Conservation (phyloP, 2,888 invertebrate species). For the Gymnoscelis rufifasciata region DNA sequence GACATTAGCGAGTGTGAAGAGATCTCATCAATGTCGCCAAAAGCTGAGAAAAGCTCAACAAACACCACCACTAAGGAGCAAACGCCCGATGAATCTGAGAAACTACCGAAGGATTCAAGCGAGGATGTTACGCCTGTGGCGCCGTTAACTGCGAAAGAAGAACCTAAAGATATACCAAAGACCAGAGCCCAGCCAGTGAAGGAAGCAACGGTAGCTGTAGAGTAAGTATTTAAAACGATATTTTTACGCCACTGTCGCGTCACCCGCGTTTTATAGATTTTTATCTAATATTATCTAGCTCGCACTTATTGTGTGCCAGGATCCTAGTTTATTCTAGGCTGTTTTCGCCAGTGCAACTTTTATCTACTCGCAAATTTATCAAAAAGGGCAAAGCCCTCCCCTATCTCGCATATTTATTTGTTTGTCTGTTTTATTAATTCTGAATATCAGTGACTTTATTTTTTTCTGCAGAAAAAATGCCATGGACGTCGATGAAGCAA, state of each 20-base stretch:
- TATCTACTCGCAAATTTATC: too few species aligned
- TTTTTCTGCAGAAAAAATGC: conserved; percentile 39
- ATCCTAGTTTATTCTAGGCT: too few species aligned
- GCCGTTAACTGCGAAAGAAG: conserved; percentile 37
- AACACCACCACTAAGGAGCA: not conserved
- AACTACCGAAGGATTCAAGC: not conserved
- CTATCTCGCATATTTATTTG: too few species aligned
- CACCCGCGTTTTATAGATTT: too few species aligned
- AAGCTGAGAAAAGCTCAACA: not conserved
- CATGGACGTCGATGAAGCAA: conserved; percentile 35
- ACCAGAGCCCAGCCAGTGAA: conserved; percentile 26
- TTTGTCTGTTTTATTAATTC: too few species aligned
- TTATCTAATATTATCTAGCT: too few species aligned
- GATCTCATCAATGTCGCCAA: conserved; percentile 15
- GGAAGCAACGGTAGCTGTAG: conserved; percentile 18
- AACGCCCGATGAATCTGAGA: not conserved
- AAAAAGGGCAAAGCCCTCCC: too few species aligned
- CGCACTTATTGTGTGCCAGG: too few species aligned
- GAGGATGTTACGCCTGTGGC: conserved; percentile 28
- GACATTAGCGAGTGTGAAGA: conserved; percentile 57
- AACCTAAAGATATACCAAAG: conserved; percentile 28
- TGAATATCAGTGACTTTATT: not conserved
- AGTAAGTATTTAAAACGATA: too few species aligned
- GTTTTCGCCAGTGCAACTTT: too few species aligned
- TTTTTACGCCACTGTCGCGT: too few species aligned